phyloP scores from a whole-genome alignment of 2,113 vertebrate species.

The Aspiorhynchus laticeps region DNA sequence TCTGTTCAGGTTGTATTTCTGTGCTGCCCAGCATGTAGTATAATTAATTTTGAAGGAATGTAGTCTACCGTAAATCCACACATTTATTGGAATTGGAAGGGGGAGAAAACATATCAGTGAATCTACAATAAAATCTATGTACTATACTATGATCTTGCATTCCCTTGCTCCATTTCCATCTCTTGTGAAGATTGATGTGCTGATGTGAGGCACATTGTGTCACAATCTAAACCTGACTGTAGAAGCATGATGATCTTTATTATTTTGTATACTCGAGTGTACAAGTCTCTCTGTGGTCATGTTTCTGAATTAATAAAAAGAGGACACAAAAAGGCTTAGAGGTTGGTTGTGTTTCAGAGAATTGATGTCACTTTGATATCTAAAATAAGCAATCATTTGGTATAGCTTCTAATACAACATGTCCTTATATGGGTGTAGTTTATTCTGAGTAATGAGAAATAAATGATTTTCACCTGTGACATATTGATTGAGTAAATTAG shows the following conservation, averaged over 20 bases:
- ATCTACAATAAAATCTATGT: neutral
- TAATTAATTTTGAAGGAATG: neutral
- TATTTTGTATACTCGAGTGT: neutral
- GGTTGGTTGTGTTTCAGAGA: neutral
- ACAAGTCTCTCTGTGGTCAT: neutral
- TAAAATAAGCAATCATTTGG: neutral
- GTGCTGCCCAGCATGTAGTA: neutral
- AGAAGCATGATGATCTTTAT: neutral
- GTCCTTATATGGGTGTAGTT: neutral
- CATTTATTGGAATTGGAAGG: neutral
- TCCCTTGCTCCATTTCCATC: neutral
- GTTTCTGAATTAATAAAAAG: neutral
- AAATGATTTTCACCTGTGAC: neutral
- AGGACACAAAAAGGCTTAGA: neutral
- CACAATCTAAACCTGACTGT: neutral
- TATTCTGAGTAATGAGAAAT: neutral
- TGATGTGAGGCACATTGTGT: neutral
- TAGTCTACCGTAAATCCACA: neutral
- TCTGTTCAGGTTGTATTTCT: neutral
- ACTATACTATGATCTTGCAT: neutral
- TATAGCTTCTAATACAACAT: neutral
- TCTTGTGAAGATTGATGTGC: neutral
- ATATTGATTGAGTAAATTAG: neutral
- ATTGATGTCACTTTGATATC: neutral
- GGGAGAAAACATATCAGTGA: neutral